These are phyloP conservation scores for Netelia melanura DNA, from an alignment of 2,888 invertebrate species.

Conservation along the genomic window DNA sequence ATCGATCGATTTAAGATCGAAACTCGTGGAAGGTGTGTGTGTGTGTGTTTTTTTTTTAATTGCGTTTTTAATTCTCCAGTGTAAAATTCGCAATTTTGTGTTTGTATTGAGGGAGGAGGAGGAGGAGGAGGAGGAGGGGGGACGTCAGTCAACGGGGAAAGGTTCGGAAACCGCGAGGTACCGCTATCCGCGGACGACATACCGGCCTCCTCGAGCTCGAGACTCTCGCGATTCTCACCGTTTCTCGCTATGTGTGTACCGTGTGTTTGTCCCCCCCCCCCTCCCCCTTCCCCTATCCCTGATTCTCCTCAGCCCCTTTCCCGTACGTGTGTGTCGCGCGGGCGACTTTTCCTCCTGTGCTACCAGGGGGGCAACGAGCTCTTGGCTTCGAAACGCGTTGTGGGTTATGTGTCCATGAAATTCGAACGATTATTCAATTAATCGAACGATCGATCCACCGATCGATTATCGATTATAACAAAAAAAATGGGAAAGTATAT, in stretches of 20 bases:
- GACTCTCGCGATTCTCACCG: slow-evolving; percentile 36
- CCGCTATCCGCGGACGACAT: slow-evolving; percentile 83
- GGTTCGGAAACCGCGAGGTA: slow-evolving; percentile 71
- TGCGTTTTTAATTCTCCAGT: background rate
- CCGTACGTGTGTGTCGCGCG: background rate
- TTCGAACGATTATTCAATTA: background rate
- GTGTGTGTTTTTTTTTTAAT: too few species aligned
- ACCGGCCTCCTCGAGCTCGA: slow-evolving; percentile 74
- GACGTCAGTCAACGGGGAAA: slow-evolving; percentile 69
- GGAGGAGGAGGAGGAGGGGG: too few species aligned
- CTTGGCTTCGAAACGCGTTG: slow-evolving; percentile 52
- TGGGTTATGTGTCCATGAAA: slow-evolving; percentile 20
- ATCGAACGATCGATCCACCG: background rate
- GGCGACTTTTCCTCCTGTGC: slow-evolving; percentile 50
- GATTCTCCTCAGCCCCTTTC: too few species aligned
- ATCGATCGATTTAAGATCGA: too few species aligned
- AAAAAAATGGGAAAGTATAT: too few species aligned
- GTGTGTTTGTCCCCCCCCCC: background rate
- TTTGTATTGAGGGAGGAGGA: slow-evolving; percentile 66
- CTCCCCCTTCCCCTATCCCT: too few species aligned
- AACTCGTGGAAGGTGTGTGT: too few species aligned
- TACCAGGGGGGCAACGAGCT: slow-evolving; percentile 56
- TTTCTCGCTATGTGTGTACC: background rate
- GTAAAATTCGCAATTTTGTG: too few species aligned
- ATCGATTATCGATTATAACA: too few species aligned